phyloP scores from a whole-genome alignment of 2,113 vertebrate genomes.

The Callopanchax toddi region DNA sequence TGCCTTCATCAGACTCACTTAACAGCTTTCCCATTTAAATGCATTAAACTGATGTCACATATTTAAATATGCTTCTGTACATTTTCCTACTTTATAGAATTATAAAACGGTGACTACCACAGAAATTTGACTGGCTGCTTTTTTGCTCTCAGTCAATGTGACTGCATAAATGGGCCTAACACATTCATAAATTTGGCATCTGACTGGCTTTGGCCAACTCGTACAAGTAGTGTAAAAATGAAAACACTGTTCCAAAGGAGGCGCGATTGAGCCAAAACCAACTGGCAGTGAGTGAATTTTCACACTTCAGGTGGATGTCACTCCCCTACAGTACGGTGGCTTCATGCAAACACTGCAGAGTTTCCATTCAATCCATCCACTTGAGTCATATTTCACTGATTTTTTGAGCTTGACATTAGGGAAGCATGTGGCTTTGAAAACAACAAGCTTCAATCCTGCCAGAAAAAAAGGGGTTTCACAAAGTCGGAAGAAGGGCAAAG shows the following conservation, averaged over 20 bases:
- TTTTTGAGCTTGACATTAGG: conserved; percentile 19
- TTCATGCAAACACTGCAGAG: conserved; percentile 48
- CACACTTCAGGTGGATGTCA: conserved; percentile 69
- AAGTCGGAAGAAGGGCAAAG: conserved; percentile 25
- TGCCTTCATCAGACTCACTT: conserved; percentile 32
- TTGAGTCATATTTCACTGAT: conserved; percentile 33
- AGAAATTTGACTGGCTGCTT: conserved; percentile 27
- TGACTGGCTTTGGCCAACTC: conserved; percentile 45
- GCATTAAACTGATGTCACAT: conserved; percentile 39
- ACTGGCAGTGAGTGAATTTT: conserved; percentile 66
- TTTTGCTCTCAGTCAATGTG: conserved; percentile 46
- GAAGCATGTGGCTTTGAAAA: conserved; percentile 13
- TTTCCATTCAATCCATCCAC: conserved; percentile 46
- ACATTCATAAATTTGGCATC: conserved; percentile 57
- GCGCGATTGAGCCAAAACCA: conserved; percentile 61
- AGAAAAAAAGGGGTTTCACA: conserved; percentile 17
- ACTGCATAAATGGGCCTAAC: conserved; percentile 47
- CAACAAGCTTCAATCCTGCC: conserved; percentile 24
- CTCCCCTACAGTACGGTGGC: conserved; percentile 45
- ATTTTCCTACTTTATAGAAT: conserved; percentile 38
- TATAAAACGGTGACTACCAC: conserved; percentile 23
- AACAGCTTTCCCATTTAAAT: conserved; percentile 36
- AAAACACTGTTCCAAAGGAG: conserved; percentile 62
- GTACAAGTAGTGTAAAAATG: conserved; percentile 38
- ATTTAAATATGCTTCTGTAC: conserved; percentile 44